A percentile compares a stretch with the other conserved stretches of the same genome.
Conservation (phyloP, 2,113 vertebrate genomes). For the Muntiacus muntjak region DNA sequence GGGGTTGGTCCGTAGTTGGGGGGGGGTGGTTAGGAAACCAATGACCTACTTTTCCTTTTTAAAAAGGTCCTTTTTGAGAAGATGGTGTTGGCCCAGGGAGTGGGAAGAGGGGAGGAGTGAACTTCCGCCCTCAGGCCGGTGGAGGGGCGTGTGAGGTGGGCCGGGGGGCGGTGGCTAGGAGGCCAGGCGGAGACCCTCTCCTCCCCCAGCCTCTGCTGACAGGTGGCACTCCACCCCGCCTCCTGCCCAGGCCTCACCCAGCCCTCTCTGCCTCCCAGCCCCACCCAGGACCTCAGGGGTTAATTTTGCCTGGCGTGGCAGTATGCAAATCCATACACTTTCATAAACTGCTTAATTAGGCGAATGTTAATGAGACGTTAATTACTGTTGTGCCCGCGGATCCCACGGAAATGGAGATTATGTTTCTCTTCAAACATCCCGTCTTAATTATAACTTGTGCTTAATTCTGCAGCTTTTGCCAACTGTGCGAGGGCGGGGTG, state of each 20-base stretch:
- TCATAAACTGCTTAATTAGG: conserved; percentile 88
- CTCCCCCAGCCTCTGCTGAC: conserved; percentile 42
- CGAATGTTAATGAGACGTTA: conserved; percentile 88
- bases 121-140: neutral
- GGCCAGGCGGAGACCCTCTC: conserved; percentile 5
- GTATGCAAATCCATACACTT: conserved; percentile 81
- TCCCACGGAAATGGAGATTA: conserved; percentile 84
- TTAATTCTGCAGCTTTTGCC: conserved; percentile 76
- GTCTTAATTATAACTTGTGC: conserved; percentile 85
- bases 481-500: conserved; percentile 7
- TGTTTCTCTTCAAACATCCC: conserved; percentile 87
- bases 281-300: conserved; percentile 57
- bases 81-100: neutral
- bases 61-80: neutral
- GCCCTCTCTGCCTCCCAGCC: neutral
- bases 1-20: neutral
- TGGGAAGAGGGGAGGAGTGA: neutral
- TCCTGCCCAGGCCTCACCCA: neutral
- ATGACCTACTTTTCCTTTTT: neutral
- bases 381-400: conserved; percentile 86
- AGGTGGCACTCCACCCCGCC: neutral
- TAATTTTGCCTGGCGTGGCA: conserved; percentile 76
- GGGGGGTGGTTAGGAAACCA: neutral
- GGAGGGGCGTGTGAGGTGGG: neutral
- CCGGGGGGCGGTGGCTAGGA: neutral